Evolutionary conservation across 2,888 invertebrate species (phyloP).

Genomic region (Liodrosophila aerea): DNA sequence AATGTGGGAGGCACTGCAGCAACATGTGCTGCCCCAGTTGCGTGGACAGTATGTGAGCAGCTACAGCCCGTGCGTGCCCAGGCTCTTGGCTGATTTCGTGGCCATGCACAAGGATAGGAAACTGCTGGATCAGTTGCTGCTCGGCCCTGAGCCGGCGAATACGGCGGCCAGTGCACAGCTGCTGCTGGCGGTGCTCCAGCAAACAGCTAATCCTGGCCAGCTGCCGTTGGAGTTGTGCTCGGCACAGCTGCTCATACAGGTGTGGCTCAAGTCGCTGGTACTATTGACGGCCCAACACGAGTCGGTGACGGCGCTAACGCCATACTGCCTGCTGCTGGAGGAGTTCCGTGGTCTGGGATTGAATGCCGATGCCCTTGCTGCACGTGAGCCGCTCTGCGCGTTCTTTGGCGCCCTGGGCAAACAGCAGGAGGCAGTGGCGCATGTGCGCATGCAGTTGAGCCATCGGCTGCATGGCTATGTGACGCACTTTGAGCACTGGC

Average conservation of each 20-base stretch:
- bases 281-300: slow-evolving; percentile 78
- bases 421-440: slow-evolving; percentile 40
- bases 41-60: slow-evolving; percentile 74
- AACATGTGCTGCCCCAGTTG: slow-evolving; percentile 78
- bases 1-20: slow-evolving; percentile 74
- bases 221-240: not conserved
- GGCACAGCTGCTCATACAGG: slow-evolving; percentile 68
- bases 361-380: slow-evolving; percentile 55
- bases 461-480: slow-evolving; percentile 79
- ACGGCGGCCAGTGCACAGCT: slow-evolving; percentile 74
- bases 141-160: slow-evolving; percentile 68
- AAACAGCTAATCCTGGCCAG: not conserved
- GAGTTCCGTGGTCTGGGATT: slow-evolving; percentile 74
- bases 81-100: slow-evolving; percentile 79
- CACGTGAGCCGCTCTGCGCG: slow-evolving; percentile 80
- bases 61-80: slow-evolving; percentile 78
- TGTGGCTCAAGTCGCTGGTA: slow-evolving; percentile 81
- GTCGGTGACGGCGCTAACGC: slow-evolving; percentile 71
- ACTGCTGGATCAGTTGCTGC: slow-evolving; percentile 66
- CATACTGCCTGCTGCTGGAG: slow-evolving; percentile 63
- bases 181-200: slow-evolving; percentile 63
- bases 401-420: slow-evolving; percentile 80
- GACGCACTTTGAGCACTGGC: slow-evolving; percentile 80
- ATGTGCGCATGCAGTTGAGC: slow-evolving; percentile 70
- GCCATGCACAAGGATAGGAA: slow-evolving; percentile 66